A percentile compares a stretch with the other conserved stretches of the same genome.
phyloP scores from a whole-genome alignment of 1,140 invertebrate genomes.

The Ceratosolen fusciceps region DNA sequence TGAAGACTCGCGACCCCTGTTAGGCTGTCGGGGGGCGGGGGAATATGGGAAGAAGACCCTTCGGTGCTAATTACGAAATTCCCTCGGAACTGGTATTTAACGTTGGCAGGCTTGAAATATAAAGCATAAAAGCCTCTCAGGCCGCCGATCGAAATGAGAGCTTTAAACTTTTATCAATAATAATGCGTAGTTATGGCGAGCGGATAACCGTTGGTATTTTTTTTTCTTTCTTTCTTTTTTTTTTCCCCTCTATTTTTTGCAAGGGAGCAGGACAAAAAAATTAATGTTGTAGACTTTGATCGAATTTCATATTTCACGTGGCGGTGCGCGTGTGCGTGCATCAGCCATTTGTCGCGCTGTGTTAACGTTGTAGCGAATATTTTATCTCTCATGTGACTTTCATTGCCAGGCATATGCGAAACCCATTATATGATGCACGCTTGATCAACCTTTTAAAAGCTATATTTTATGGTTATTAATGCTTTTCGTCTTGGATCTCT shows the following conservation, averaged over 20 bases:
- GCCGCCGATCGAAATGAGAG: constrained; percentile 16
- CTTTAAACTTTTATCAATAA: constrained; percentile 33
- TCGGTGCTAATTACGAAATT: constrained; percentile 9
- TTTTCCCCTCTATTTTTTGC: no score
- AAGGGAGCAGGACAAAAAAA: constrained; percentile 15
- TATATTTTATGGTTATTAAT: constrained; percentile 45
- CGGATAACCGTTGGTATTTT: background rate
- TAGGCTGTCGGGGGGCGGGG: no score
- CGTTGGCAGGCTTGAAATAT: background rate
- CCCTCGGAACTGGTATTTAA: background rate
- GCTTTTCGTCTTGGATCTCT: constrained; percentile 37
- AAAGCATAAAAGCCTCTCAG: constrained; percentile 12
- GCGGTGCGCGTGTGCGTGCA: background rate
- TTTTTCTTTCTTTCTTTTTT: no score
- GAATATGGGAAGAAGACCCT: background rate
- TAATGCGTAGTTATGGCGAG: background rate
- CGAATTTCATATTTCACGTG: constrained; percentile 11
- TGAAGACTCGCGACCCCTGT: no score
- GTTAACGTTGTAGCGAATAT: constrained; percentile 11
- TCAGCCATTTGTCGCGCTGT: constrained; percentile 1
- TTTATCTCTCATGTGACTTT: constrained; percentile 10
- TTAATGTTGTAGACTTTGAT: constrained; percentile 33
- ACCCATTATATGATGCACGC: constrained; percentile 18
- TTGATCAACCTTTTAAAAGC: constrained; percentile 40
- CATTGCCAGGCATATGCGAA: constrained; percentile 5